A percentile compares a stretch with the other conserved stretches of the same genome.
phyloP scores from a whole-genome alignment of 2,888 invertebrate species.

The Neoscelio sp. region DNA sequence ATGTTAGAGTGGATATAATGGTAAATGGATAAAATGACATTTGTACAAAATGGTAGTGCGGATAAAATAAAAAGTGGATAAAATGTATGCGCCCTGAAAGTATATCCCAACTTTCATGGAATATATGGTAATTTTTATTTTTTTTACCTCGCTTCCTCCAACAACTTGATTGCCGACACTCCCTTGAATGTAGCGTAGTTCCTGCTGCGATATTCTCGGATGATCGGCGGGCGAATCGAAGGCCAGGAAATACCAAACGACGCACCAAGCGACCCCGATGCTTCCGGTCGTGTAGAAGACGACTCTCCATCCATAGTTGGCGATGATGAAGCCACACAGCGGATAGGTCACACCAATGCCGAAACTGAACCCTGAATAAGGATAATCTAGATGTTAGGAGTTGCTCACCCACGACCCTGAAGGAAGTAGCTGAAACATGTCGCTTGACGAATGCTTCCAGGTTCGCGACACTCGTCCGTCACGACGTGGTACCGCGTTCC shows the following conservation, averaged over 20 bases:
- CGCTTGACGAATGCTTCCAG: conserved; percentile 74
- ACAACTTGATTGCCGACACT: conserved; percentile 85
- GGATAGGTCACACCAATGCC: conserved; percentile 90
- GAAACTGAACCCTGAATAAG: conserved; percentile 87
- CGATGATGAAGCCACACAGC: conserved; percentile 88
- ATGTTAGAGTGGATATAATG: too few relatives aligned
- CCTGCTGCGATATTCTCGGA: conserved; percentile 87
- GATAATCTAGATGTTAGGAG: conserved; percentile 82
- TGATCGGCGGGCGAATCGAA: conserved; percentile 88
- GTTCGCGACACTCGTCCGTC: conserved; percentile 62
- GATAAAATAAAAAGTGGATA: too few relatives aligned
- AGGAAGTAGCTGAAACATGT: conserved; percentile 81
- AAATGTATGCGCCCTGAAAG: too few relatives aligned
- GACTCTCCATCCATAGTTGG: conserved; percentile 87
- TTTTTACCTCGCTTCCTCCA: conserved; percentile 76
- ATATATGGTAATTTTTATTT: too few relatives aligned
- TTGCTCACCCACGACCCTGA: conserved; percentile 80
- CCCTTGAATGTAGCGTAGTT: conserved; percentile 87
- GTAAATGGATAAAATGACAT: too few relatives aligned
- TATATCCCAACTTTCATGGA: too few relatives aligned
- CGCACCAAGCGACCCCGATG: conserved; percentile 87
- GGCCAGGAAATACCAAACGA: conserved; percentile 88
- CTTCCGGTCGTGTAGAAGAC: conserved; percentile 89
- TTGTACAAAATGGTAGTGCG: too few relatives aligned
- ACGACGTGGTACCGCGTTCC: conserved; percentile 51